Evolutionary conservation across 2,797 vertebrate genomes (phyloP), one percentile per base, ranked within the genome.

Genomic region (Siniperca undulata): DNA sequence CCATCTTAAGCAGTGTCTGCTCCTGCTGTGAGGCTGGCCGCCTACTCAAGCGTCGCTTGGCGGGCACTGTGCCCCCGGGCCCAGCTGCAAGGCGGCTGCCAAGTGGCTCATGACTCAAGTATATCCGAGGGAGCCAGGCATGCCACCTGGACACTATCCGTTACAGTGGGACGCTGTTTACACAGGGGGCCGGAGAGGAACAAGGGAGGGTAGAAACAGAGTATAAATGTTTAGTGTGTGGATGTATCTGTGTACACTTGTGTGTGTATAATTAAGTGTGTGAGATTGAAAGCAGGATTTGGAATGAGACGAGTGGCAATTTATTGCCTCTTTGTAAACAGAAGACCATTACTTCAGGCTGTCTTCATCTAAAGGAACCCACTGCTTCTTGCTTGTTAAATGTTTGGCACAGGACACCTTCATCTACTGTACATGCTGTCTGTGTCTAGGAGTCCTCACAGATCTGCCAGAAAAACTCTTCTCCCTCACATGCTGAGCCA

Each of bases 91-190:
- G 80, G 74, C 74, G 52, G 70, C 82, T 83, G 86, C 84, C 86
- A 88, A 81, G 68, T 55, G 14, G 67, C 77, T 86, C 75, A 55
- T 74, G 74, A 74, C 72, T 74, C 9, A 16, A 91, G 84, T 73
- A 84, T 64, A 78, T 86, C 80, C 22, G 46, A 68, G 84, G 61
- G 81, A 89, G 68, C 48, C 72, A 70, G 85, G 76, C 84, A 80
- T 59, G 79, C 91, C 91, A 92, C 92, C 88, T 89, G 90, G 86
- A 85, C 60, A 86, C 86, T 86, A 81, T 87, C 72, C n/a, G 66
- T 92, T 92, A 89, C 86, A 88, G 84, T 59, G 60, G 69, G 82
- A 72, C 46, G 36, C 80, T 82, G 84, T 91, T 83, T 87, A 84
- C 79, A 83, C 56, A 84, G 70, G 53, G 65, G 69, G 64, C 55